Base-by-base conservation (phyloP, 2,797 vertebrate species). In the Pterois miles region DNA sequence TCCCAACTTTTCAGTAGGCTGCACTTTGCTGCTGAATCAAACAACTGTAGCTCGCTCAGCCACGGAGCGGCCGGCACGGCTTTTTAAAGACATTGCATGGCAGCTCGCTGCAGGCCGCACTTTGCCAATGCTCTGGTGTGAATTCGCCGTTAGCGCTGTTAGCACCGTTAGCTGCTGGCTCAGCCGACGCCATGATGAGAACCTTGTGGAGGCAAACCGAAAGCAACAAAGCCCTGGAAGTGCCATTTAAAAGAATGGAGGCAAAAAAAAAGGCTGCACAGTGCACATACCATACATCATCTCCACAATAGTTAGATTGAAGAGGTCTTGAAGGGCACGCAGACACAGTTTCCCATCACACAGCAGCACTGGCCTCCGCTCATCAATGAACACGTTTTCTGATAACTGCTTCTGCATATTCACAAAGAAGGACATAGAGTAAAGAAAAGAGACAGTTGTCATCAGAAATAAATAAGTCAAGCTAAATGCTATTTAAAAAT, bases 311-410 rank as follows among this genome's bases (percentile, higher is more conserved):
- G 90, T 91, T 12, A 98, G 93, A 86, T 80, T 94, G 78, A 99
- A 99, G 20, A 96, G 92, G 74, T 98, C 96, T 84, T 96, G 97
- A 29, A 99, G 33, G 4, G 83, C 64, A 0, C 78, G 94, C 0
- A 99, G 94, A 67, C 90, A 95, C 38, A 99, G 95, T 83, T 95
- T 98, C 16, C 97, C 97, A 0, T 96, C 93, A 46, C 98, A 99
- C 60, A 99, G 96, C 63, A 98, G 92, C 88, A 99, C 81, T 0
- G 95, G 89, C 88, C 97, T 95, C 81, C 94, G 95, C 84, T 98
- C 97, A 1, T 96, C 94, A 0, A 95, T 95, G 79, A 95, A 94
- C 78, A 96, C 94, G 8, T 95, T 96, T 78, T 97, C 96, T 3
- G 96, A 95, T 81, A 97, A 86, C 92, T 95, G 95, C 84, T 93